phyloP scores from a whole-genome alignment of 2,113 vertebrate species.

The Perognathus longimembris region DNA sequence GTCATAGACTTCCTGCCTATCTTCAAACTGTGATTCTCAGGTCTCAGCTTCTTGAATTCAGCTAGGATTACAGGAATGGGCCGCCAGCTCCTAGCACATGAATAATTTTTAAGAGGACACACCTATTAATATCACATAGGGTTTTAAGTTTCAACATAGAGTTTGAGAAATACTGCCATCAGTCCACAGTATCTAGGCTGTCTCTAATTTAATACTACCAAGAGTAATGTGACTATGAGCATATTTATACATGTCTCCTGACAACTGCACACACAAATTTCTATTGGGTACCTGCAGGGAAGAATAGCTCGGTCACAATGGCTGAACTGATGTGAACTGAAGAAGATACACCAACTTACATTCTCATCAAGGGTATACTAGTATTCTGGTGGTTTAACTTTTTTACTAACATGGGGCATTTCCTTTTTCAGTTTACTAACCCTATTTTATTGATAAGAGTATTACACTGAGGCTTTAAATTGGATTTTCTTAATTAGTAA shows the following conservation, averaged over 20 bases:
- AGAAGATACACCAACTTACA: background rate
- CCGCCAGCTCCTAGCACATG: background rate
- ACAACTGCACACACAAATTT: background rate
- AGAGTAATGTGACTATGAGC: background rate
- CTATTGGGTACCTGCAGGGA: background rate
- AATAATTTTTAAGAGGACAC: background rate
- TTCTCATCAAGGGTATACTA: background rate
- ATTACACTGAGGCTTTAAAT: background rate
- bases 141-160: background rate
- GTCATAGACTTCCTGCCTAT: too few relatives aligned
- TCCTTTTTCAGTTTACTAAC: conserved; percentile 45
- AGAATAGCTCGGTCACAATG: background rate
- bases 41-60: too few relatives aligned
- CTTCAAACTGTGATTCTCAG: too few relatives aligned
- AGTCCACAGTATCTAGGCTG: background rate
- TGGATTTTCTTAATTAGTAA: background rate
- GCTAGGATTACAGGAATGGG: too few relatives aligned
- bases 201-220: conserved; percentile 8
- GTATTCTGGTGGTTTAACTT: background rate
- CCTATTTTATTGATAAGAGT: background rate
- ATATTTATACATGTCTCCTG: background rate
- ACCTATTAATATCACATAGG: background rate
- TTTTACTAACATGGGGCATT: background rate
- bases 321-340: background rate
- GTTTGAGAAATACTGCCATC: background rate